Base-by-base conservation (phyloP, 2,888 invertebrate genomes). In the Lithophane semibrunnea region DNA sequence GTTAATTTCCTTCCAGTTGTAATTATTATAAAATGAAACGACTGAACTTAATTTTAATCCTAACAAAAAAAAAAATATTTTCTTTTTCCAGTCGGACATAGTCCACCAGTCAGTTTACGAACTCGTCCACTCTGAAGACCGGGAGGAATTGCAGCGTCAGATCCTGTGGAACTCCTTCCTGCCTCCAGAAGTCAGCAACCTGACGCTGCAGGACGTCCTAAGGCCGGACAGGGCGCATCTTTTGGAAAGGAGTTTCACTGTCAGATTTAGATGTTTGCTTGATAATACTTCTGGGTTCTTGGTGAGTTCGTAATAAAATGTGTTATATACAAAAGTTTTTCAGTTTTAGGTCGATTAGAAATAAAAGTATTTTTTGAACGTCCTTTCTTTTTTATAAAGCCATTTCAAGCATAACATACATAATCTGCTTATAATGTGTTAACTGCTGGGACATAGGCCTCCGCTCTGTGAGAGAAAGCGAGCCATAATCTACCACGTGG, bases 261-360 rank as follows among this genome's bases (percentile, higher is more conserved):
- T 99, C 91, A 98, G 99, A 93, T 99, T 99, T 97, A 98, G 99
- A 91, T 99, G 99, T 97, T 97, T 99, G 58, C 97, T 99, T 91
- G 99, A 99, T 97, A 99, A 99, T 96, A 99, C 99, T 91, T 99
- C 99, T 91, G 99, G 99, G 82, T 99, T 99, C 96, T 97, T 99
- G 97, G 99, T 99, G 95, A 98, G 98, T 87, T 60, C 29, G 9
- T 60, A 24, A 7, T 58, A 24, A 58, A 58, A n/a, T 7, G 13
- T 58, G 5, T 58, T 52, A 2, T 7, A 7, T 0, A 18, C 2
- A 21, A 54, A 54, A 9, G 3, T 21, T 54, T 54, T 54, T 54
- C 16, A 24, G 13, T 58, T 58, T 24, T 58, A 13, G 13, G 58
- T 24, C 24, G 58, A n/a, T 56, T 56, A 56, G 4, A 56, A 47